phyloP scores from a whole-genome alignment of 2,113 vertebrate genomes.

The Aramus guarauna region DNA sequence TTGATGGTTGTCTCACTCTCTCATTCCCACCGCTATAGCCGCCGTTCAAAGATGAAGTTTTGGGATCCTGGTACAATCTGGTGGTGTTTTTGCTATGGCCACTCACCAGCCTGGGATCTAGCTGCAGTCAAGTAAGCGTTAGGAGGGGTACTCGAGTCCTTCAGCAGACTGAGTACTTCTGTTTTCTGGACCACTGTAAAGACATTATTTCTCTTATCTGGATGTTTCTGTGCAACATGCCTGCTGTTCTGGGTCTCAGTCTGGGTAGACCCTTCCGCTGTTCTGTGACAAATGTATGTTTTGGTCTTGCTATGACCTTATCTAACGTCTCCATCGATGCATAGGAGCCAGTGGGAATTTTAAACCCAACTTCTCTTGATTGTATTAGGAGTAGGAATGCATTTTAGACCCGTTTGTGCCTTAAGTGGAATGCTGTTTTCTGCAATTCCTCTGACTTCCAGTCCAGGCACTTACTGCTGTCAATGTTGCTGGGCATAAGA shows the following conservation, averaged over 20 bases:
- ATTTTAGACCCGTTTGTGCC: background rate
- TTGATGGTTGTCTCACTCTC: background rate
- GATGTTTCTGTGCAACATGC: background rate
- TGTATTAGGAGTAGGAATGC: background rate
- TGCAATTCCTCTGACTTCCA: background rate
- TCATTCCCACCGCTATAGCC: accelerated
- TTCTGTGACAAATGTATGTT: background rate
- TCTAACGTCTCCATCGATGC: background rate
- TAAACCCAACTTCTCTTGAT: background rate
- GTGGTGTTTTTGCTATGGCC: background rate
- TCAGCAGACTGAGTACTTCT: background rate
- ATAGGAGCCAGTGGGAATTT: background rate
- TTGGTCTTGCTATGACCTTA: background rate
- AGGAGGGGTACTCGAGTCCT: background rate
- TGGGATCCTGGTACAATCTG: background rate
- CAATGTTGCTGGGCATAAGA: background rate
- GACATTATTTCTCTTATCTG: background rate
- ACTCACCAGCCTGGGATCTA: background rate
- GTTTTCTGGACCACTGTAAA: background rate
- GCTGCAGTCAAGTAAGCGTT: background rate
- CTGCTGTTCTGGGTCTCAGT: background rate
- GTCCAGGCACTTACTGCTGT: background rate
- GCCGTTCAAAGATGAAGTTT: background rate
- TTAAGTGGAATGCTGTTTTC: background rate
- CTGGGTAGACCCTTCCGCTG: background rate